phyloP scores from a whole-genome alignment of 64 coral and sea anemone genomes.

The Catalaphyllia jardinei region DNA sequence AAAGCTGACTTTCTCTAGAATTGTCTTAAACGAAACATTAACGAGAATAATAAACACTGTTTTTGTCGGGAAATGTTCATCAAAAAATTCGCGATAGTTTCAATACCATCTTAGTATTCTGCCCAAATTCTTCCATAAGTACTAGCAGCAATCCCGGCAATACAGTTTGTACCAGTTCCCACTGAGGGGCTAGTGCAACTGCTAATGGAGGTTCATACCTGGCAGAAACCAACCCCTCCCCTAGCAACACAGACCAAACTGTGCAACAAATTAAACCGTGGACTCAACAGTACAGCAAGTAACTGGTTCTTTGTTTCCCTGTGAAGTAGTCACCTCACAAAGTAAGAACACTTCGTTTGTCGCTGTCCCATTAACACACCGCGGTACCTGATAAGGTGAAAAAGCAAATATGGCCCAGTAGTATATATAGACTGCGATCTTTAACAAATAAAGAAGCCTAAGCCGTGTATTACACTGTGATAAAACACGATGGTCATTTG shows the following conservation, averaged over 20 bases:
- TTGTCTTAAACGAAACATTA: too few species aligned
- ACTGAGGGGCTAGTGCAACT: not conserved
- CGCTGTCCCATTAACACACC: not conserved
- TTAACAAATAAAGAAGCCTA: too few species aligned
- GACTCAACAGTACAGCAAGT: slow-evolving; percentile 14
- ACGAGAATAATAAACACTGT: too few species aligned
- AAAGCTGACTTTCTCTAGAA: too few species aligned
- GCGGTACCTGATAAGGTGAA: not conserved
- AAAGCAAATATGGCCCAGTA: slow-evolving; percentile 15
- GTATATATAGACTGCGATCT: not conserved
- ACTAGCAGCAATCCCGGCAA: not conserved
- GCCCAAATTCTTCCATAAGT: not conserved
- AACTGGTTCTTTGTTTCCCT: not conserved
- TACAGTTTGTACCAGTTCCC: not conserved
- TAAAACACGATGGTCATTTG: too few species aligned
- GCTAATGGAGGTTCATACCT: not conserved
- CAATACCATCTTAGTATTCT: too few species aligned
- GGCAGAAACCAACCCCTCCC: not conserved
- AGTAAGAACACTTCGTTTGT: slow-evolving; percentile 13
- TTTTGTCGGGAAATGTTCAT: too few species aligned
- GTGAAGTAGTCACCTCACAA: not conserved
- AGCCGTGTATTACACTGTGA: too few species aligned
- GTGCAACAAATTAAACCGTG: not conserved
- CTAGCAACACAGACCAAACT: not conserved
- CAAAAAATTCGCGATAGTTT: too few species aligned